Percentiles rank a stretch among this genome's conserved stretches.
Conservation (phyloP, 92 coral and sea anemone genomes). For the Virgularia gustaviana region DNA sequence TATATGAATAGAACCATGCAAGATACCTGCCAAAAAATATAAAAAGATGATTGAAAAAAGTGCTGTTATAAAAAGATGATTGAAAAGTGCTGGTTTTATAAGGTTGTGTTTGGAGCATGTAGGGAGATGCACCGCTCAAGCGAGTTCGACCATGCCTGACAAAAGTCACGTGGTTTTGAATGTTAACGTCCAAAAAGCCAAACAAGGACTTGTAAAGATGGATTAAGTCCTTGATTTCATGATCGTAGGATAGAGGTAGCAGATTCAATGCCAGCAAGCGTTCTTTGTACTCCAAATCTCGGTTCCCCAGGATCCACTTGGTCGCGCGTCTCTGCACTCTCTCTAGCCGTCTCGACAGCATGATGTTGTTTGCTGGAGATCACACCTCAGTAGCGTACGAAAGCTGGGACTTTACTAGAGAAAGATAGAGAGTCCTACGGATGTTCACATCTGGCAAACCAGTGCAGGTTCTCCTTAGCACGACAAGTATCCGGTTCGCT, state of each 20-base stretch:
- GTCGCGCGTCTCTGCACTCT: slow-evolving; percentile 37
- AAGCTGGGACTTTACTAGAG: slow-evolving; percentile 26
- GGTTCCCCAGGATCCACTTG: slow-evolving; percentile 36
- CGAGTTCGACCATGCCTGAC: slow-evolving; percentile 22
- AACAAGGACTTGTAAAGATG: slow-evolving; percentile 37
- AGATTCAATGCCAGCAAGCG: slow-evolving; percentile 32
- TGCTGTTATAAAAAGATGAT: no score
- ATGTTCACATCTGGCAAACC: slow-evolving; percentile 25
- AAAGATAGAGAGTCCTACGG: slow-evolving; percentile 14
- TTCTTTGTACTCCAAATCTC: slow-evolving; percentile 44
- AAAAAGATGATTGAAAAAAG: slow-evolving; percentile 17
- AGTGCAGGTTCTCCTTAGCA: slow-evolving; percentile 31
- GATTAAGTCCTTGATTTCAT: slow-evolving; percentile 44
- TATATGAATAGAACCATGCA: no score
- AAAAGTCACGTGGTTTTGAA: neutral
- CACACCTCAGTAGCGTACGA: slow-evolving; percentile 37
- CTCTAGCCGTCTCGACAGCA: slow-evolving; percentile 30
- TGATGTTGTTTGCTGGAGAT: slow-evolving; percentile 17
- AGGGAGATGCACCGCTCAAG: slow-evolving; percentile 15
- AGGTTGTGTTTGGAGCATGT: neutral
- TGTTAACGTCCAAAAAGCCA: slow-evolving; percentile 39
- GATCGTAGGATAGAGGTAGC: slow-evolving; percentile 44
- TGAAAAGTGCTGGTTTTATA: no score
- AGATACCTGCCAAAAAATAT: no score
- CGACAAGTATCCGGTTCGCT: slow-evolving; percentile 26